Percentiles rank a stretch among this genome's conserved stretches.
phyloP scores from a whole-genome alignment of 2,113 vertebrate species.

The Capra hircus region DNA sequence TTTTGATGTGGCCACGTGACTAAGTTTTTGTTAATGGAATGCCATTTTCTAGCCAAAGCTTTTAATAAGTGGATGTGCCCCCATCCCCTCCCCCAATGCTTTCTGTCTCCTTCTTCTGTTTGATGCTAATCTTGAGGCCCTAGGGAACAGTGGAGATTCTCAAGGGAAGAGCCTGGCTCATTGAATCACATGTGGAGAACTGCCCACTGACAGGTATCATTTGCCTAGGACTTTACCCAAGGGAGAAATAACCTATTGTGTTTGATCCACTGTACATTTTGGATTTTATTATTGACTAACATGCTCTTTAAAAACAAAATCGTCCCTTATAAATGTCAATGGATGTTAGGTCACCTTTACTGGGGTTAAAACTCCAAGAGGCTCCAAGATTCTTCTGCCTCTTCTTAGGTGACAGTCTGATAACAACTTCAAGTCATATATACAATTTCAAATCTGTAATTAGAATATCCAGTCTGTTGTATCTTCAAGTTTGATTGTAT shows the following conservation, averaged over 20 bases:
- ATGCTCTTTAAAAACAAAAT: constrained; percentile 14
- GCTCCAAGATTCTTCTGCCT: neutral
- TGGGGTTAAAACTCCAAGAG: neutral
- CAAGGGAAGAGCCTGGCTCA: neutral
- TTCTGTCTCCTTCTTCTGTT: neutral
- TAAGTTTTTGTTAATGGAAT: neutral
- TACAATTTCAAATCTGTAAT: neutral
- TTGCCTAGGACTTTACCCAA: neutral
- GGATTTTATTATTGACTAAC: constrained; percentile 21
- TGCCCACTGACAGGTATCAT: neutral
- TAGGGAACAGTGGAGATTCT: neutral
- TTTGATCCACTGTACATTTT: neutral
- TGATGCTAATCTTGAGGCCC: neutral
- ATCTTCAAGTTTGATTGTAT: neutral
- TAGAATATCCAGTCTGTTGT: neutral
- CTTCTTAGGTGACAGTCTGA: neutral
- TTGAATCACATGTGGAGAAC: neutral
- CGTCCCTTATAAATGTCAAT: neutral
- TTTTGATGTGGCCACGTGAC: neutral
- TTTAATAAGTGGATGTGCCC: neutral
- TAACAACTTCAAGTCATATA: neutral
- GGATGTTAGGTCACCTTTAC: neutral
- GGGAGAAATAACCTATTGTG: neutral
- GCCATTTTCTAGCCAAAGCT: neutral
- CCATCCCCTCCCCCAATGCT: neutral